These are phyloP conservation scores for Brachyalestes nurse DNA, from an alignment of 2,797 vertebrate species.

Conservation along the genomic window DNA sequence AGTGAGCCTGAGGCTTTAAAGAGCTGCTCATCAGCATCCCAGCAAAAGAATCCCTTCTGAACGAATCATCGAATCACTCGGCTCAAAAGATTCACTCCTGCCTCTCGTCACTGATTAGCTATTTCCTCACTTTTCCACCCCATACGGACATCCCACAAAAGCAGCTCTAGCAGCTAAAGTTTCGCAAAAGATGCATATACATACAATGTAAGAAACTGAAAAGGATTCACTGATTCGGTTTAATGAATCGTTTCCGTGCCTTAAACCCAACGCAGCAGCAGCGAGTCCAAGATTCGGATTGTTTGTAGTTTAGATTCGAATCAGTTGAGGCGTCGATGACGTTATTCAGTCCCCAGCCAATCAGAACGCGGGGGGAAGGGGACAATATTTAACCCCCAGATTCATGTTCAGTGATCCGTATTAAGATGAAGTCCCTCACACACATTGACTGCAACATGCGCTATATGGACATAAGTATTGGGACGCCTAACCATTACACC, in stretches of 20 bases:
- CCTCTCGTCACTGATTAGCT: neutral
- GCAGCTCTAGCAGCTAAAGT: too few relatives aligned
- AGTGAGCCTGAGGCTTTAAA: neutral
- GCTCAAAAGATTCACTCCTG: neutral
- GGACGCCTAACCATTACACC: too few relatives aligned
- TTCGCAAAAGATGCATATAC: too few relatives aligned
- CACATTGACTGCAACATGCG: too few relatives aligned
- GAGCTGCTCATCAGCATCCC: slow-evolving; percentile 11
- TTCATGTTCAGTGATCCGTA: slow-evolving; percentile 5
- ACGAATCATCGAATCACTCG: neutral
- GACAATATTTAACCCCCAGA: neutral
- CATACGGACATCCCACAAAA: too few relatives aligned
- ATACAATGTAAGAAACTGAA: too few relatives aligned
- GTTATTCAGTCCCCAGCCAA: neutral
- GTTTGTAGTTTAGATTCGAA: neutral
- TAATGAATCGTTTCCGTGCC: neutral
- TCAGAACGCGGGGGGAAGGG: neutral
- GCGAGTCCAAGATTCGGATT: neutral
- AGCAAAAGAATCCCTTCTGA: neutral
- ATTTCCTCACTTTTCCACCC: too few relatives aligned
- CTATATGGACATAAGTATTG: too few relatives aligned
- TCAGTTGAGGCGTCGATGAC: neutral
- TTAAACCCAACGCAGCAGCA: neutral
- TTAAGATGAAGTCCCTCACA: neutral
- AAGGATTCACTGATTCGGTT: neutral